Percentiles rank a stretch among this genome's conserved stretches.
Evolutionary conservation across 1,140 invertebrate species (phyloP).

Genomic region (Ceratitis capitata): DNA sequence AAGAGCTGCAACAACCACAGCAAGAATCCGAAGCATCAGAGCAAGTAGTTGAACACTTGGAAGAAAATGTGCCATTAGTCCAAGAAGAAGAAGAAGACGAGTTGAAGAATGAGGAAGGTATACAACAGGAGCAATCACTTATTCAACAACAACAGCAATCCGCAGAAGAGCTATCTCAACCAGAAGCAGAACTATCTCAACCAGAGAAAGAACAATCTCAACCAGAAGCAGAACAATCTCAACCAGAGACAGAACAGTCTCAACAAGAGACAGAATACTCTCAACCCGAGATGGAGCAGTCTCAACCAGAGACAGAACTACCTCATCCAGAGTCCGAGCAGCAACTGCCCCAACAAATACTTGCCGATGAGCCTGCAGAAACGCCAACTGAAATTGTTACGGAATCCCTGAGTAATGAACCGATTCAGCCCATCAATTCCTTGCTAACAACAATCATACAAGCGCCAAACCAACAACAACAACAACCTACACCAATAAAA

Average conservation of each 20-base stretch:
- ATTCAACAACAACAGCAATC: background rate
- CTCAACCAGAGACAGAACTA: too few species aligned
- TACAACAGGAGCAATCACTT: background rate
- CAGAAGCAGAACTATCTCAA: background rate
- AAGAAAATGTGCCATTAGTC: background rate
- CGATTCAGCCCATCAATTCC: conserved; percentile 14
- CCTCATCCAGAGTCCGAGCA: too few species aligned
- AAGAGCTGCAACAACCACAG: background rate
- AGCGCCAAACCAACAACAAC: conserved; percentile 39
- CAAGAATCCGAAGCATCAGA: background rate
- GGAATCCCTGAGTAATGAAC: background rate
- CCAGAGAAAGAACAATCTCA: background rate
- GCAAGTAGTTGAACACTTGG: background rate
- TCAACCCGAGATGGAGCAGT: too few species aligned
- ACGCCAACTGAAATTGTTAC: background rate
- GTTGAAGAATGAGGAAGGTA: too few species aligned
- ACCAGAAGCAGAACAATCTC: background rate
- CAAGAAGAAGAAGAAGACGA: background rate
- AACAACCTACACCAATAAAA: conserved; percentile 36
- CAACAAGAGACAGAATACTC: too few species aligned
- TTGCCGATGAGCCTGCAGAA: background rate
- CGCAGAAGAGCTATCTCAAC: background rate
- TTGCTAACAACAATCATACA: conserved; percentile 58
- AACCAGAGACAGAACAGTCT: background rate
- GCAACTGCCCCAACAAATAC: background rate